These are phyloP conservation scores for Teleogryllus oceanicus DNA, from an alignment of 2,888 invertebrate genomes.

Conservation along the genomic window DNA sequence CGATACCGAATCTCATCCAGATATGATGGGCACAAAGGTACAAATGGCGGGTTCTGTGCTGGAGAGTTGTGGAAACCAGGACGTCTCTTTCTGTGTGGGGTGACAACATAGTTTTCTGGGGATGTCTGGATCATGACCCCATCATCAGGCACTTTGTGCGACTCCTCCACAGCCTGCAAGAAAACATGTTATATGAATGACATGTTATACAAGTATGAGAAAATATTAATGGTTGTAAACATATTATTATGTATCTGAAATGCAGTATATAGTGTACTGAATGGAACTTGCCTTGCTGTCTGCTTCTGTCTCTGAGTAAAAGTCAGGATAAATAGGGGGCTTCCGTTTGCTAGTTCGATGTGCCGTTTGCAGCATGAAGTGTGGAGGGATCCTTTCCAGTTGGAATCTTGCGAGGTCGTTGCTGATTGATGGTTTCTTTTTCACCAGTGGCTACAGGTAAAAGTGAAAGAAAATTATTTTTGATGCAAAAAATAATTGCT, in stretches of 20 bases:
- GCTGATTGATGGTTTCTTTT: constrained; percentile 23
- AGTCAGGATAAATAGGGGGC: constrained; percentile 21
- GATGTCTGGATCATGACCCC: constrained; percentile 67
- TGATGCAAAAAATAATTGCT: too few relatives aligned
- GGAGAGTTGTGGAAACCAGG: constrained; percentile 86
- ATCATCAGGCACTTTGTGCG: constrained; percentile 26
- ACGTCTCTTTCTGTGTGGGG: constrained; percentile 79
- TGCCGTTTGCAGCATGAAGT: constrained; percentile 18
- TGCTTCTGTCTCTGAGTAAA: constrained; percentile 27
- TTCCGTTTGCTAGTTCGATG: constrained; percentile 25
- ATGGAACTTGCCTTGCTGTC: constrained; percentile 23
- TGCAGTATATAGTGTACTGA: not conserved
- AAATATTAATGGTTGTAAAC: too few relatives aligned
- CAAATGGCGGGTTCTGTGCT: constrained; percentile 82
- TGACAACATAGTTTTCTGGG: constrained; percentile 78
- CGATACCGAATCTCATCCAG: constrained; percentile 59
- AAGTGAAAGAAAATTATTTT: too few relatives aligned
- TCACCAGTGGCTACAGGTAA: constrained; percentile 26
- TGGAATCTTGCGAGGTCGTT: constrained; percentile 23
- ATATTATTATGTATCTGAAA: too few relatives aligned
- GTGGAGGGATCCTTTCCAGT: not conserved
- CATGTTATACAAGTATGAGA: not conserved
- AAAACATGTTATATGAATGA: not conserved
- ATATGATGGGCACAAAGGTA: constrained; percentile 74
- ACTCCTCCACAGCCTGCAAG: constrained; percentile 20